These are phyloP conservation scores for Peribatodes rhomboidaria DNA, from an alignment of 2,888 invertebrate genomes.

Conservation along the genomic window DNA sequence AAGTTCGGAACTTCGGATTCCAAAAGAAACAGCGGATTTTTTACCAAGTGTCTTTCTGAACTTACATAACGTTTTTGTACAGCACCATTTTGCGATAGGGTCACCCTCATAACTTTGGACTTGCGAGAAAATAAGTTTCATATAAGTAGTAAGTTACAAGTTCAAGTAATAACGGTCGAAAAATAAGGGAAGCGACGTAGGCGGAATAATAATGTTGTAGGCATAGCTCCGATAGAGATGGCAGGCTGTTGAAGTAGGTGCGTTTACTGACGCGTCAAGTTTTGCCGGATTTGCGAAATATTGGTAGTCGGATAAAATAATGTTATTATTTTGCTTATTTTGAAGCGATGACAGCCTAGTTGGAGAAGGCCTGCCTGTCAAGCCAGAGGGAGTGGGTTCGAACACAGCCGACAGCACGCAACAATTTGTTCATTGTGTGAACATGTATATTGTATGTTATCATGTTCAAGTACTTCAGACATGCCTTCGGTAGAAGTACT, in stretches of 20 bases:
- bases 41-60: constrained; percentile 13
- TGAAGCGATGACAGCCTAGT: too few relatives aligned
- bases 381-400: too few relatives aligned
- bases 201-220: constrained; percentile 48
- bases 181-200: constrained; percentile 38
- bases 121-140: constrained; percentile 18
- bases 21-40: too few relatives aligned
- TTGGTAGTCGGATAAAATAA: too few relatives aligned
- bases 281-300: neutral
- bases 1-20: neutral
- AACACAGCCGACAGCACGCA: too few relatives aligned
- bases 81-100: constrained; percentile 12
- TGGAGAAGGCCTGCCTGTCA: too few relatives aligned
- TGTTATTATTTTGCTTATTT: too few relatives aligned
- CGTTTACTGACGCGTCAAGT: neutral
- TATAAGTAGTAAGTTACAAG: constrained; percentile 2
- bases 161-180: constrained; percentile 32
- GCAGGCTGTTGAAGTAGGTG: neutral
- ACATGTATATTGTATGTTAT: too few relatives aligned
- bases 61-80: constrained; percentile 11
- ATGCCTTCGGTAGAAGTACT: too few relatives aligned
- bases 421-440: too few relatives aligned
- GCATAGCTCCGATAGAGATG: constrained; percentile 26
- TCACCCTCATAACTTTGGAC: constrained; percentile 26
- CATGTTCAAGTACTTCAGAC: too few relatives aligned